These are phyloP conservation scores for Andricus quercusramuli DNA, from an alignment of 2,888 invertebrate species.

Conservation along the genomic window DNA sequence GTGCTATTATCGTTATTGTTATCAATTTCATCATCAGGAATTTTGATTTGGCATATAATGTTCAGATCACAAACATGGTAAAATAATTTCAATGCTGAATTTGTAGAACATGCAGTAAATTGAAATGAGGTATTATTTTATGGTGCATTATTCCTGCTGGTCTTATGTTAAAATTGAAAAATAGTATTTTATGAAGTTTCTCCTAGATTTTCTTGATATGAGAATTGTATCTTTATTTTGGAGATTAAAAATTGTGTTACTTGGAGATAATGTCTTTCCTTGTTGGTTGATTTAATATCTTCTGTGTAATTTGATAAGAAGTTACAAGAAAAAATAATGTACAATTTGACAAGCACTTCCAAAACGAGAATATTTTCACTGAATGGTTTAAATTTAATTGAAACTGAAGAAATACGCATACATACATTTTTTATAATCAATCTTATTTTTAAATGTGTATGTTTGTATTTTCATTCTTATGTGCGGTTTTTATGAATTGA, in stretches of 20 bases:
- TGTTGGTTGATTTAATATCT: background rate
- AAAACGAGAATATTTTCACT: too few relatives aligned
- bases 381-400: too few relatives aligned
- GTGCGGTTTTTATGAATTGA: too few relatives aligned
- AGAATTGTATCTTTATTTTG: background rate
- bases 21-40: slow-evolving; percentile 2
- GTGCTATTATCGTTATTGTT: background rate
- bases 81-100: background rate
- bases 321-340: background rate
- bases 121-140: background rate
- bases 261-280: background rate
- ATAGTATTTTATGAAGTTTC: background rate
- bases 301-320: background rate
- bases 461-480: too few relatives aligned
- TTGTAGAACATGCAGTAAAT: background rate
- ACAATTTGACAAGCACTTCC: too few relatives aligned
- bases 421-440: too few relatives aligned
- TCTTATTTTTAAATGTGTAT: too few relatives aligned
- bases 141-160: background rate
- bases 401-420: too few relatives aligned
- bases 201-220: background rate
- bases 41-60: background rate
- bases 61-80: background rate
- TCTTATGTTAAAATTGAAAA: background rate
- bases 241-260: background rate